These are phyloP conservation scores for Brienomyrus brachyistius DNA, from an alignment of 2,113 vertebrate genomes.

Conservation along the genomic window DNA sequence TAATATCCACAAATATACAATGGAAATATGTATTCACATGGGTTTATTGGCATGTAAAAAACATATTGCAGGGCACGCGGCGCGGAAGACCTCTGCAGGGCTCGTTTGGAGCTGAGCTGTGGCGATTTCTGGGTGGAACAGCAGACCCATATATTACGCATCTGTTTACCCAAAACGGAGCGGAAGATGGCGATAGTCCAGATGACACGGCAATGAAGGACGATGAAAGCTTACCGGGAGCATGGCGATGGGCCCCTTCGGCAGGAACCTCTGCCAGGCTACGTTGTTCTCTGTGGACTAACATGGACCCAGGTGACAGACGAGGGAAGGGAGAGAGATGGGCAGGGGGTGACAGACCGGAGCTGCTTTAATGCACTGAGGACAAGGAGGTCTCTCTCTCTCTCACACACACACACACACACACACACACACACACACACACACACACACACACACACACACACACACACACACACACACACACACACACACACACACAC, in stretches of 20 bases:
- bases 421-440: too few species aligned
- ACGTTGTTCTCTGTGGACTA: conserved; percentile 94
- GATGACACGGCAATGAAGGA: not conserved
- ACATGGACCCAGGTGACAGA: conserved; percentile 13
- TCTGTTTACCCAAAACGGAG: not conserved
- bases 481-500: not conserved
- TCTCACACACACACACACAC: too few species aligned
- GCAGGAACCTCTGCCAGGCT: conserved; percentile 96
- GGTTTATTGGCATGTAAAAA: conserved; percentile 6
- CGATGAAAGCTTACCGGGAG: conserved; percentile 72
- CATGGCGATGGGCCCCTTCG: conserved; percentile 87
- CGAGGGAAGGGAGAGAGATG: not conserved
- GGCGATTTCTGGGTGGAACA: not conserved
- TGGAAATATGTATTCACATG: not conserved
- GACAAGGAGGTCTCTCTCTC: not conserved
- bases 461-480: not conserved
- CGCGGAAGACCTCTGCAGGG: not conserved
- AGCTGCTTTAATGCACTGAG: not conserved
- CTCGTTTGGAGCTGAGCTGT: too few species aligned
- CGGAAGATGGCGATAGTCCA: not conserved
- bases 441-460: not conserved
- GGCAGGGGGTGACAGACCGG: not conserved
- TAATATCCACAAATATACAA: conserved; percentile 10
- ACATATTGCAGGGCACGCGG: not conserved
- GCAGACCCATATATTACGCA: not conserved